Base-by-base conservation (phyloP, 1,140 invertebrate species). In the Eurosta solidaginis region DNA sequence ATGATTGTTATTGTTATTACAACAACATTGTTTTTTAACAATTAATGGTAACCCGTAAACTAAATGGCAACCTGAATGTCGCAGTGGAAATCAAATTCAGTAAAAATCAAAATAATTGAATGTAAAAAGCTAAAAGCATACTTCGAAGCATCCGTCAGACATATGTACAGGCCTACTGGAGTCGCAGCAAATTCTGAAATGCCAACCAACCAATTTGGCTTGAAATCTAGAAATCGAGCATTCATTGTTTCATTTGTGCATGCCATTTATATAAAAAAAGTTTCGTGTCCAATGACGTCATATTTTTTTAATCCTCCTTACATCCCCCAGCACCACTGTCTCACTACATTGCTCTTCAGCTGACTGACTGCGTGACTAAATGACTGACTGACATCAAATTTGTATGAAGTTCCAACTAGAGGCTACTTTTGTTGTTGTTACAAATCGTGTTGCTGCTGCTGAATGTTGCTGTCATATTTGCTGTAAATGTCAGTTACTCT, bases 381-480 rank as follows among this genome's bases (percentile, higher is more conserved):
- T 68, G 59, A 68, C 59, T n/a, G n/a, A 20, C 36, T 20, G n/a
- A 68, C 33, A 42, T 68, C 59, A 40, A 33, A 68, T 68, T 40
- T 68, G 59, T 68, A 40, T 52, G 47, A 17, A 6, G 49, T 2
- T 17, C n/a, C 49, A 52, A 10, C 20, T 9, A 4, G 3, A 0
- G 9, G n/a, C 4, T 68, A 33, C 33, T 40, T 17, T 42, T 42
- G 17, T 20, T 68, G 33, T 63, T 63, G 29, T 63, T 63, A 4
- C 52, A 29, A 36, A n/a, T 33, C n/a, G n/a, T 40, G 33, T 68
- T 68, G 59, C 40, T 68, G 2, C 33, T 42, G n/a, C 59, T 68
- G 36, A 68, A 17, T 68, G 59, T 42, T 42, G 59, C 59, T 68
- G 59, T 68, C 59, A 68, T 68, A 33, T 68, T 68, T 68, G 59